Percentiles rank a stretch among this genome's conserved stretches.
phyloP scores from a whole-genome alignment of 2,797 vertebrate genomes.

The Benthosema pterotum region DNA sequence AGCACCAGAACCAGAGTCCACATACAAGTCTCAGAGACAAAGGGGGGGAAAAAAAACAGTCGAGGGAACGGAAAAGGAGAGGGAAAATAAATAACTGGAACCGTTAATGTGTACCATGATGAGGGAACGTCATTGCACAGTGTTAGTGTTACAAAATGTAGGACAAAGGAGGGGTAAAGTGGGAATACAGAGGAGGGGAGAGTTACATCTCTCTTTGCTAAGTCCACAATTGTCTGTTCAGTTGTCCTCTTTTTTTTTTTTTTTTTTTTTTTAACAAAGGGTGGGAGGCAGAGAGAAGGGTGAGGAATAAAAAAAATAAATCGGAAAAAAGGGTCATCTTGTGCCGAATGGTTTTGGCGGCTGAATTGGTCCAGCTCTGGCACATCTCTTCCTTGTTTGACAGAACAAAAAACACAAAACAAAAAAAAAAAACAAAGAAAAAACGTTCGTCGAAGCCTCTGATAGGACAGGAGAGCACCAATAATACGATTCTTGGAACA shows the following conservation, averaged over 20 bases:
- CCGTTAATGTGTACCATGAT: constrained; percentile 42
- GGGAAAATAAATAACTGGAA: constrained; percentile 67
- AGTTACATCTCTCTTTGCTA: constrained; percentile 28
- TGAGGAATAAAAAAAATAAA: not conserved
- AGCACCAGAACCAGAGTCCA: constrained; percentile 37
- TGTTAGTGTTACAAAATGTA: constrained; percentile 66
- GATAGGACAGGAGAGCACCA: constrained; percentile 57
- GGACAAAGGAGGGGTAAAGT: not conserved
- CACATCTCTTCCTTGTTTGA: constrained; percentile 22
- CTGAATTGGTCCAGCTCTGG: constrained; percentile 34
- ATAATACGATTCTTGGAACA: constrained; percentile 1
- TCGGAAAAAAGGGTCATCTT: not conserved
- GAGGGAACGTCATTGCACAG: constrained; percentile 48
- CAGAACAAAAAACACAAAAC: not conserved
- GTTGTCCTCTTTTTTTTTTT: constrained; percentile 23
- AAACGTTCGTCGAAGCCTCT: constrained; percentile 36
- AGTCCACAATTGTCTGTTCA: constrained; percentile 26
- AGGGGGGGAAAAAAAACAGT: constrained; percentile 10
- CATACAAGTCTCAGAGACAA: too few species aligned
- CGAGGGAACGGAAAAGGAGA: constrained; percentile 1
- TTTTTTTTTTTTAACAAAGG: too few species aligned
- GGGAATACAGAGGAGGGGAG: constrained; percentile 3
- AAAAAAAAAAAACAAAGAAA: constrained; percentile 12
- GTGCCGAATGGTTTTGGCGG: constrained; percentile 30
- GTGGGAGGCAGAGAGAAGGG: constrained; percentile 13